Base-by-base conservation (phyloP, 2,113 vertebrate genomes). In the Odontesthes bonariensis region DNA sequence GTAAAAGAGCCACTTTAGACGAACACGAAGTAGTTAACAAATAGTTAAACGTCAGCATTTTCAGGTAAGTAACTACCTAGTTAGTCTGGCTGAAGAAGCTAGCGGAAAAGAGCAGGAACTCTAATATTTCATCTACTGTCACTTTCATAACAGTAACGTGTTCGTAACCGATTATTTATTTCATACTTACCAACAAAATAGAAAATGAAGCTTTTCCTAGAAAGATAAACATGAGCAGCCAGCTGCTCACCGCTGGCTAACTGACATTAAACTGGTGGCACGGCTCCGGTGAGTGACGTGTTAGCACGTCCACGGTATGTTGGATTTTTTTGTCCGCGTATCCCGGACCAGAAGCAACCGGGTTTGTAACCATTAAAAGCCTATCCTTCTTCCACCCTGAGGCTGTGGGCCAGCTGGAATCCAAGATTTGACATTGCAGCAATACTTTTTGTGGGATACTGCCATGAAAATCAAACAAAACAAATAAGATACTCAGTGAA, bases 171-270 rank as follows among this genome's bases (percentile, higher is more conserved):
- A 49, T 6, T 22, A 14, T 3, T 2, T 0, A 3, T 13, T 11
- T 17, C 3, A 52, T 70, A 83, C 80, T 83, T 77, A 91, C 88
- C 19, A 47, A 40, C 11, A 65, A 62, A 76, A 5, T 33, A 16
- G 22, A 40, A 42, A n/a, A 54, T 16, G 16, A 33, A 2, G 1
- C 0, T 52, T 35, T 32, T 20, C 19, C 10, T 10, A 12, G 27
- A 54, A 42, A 61, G 17, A 0, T 10, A 19, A 4, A 7, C 76
- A 70, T 14, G n/a, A 0, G 55, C 11, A 12, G 53, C 67, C 70
- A 85, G 75, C 69, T 81, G 82, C 70, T 83, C 83, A 61, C 82
- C 59, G 35, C 84, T 86, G 69, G 86, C 75, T 82, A 84, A 65
- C 22, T 77, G 77, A 52, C 14, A 23, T 17, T 12, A 3, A 49